phyloP scores from a whole-genome alignment of 2,888 invertebrate genomes.

The Hyalella azteca region DNA sequence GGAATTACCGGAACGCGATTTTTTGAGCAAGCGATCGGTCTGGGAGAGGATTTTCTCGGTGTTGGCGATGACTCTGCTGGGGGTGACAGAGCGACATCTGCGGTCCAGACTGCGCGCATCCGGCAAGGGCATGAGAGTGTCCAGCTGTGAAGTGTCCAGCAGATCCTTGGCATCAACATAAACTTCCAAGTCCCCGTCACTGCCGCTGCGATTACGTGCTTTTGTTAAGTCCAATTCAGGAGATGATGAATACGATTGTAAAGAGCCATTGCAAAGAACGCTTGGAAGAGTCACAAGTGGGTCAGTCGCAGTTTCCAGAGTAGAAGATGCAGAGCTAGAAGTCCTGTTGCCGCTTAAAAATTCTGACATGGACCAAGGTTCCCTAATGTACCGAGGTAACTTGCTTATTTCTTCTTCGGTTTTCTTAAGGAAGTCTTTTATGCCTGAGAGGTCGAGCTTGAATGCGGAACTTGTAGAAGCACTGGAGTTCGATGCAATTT shows the following conservation, averaged over 20 bases:
- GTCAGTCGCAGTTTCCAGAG: neutral
- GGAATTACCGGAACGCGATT: constrained; percentile 56
- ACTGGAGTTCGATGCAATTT: neutral
- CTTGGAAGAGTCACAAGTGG: neutral
- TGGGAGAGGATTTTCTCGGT: constrained; percentile 52
- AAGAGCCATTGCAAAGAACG: neutral
- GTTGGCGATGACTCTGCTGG: constrained; percentile 45
- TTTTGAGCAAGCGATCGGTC: constrained; percentile 52
- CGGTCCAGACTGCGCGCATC: constrained; percentile 6
- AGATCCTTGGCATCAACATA: constrained; percentile 52
- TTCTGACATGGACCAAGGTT: constrained; percentile 4
- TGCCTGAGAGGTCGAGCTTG: constrained; percentile 29
- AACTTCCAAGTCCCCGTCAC: constrained; percentile 42
- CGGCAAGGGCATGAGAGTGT: constrained; percentile 55
- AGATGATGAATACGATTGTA: neutral
- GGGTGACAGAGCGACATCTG: constrained; percentile 45
- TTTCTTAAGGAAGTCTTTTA: constrained; percentile 30
- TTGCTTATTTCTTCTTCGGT: constrained; percentile 34
- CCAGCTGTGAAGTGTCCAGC: constrained; percentile 50
- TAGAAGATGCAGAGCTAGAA: neutral
- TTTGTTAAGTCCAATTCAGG: neutral
- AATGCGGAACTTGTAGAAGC: neutral
- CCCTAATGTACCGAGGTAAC: constrained; percentile 16
- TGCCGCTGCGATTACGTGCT: neutral
- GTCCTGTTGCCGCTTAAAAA: neutral